Evolutionary conservation across 2,113 vertebrate genomes (phyloP).

Genomic region (Petaurus breviceps): DNA sequence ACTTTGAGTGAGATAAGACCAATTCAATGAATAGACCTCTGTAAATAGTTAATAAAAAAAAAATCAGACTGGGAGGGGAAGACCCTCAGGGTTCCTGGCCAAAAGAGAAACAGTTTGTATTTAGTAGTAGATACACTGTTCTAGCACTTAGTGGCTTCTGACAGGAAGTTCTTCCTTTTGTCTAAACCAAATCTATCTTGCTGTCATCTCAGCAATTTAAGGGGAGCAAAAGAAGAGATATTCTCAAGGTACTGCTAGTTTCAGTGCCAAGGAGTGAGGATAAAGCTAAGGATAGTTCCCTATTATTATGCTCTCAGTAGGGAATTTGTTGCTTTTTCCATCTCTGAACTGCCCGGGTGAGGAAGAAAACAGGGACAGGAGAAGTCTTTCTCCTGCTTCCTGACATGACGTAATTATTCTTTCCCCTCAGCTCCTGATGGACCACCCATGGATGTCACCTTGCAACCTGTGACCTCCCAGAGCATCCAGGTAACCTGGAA

Average conservation of each 20-base stretch:
- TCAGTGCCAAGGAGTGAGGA: neutral
- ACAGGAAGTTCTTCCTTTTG: conserved; percentile 24
- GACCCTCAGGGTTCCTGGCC: no score
- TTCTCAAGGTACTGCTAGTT: neutral
- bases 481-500: conserved; percentile 99
- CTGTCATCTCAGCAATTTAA: conserved; percentile 6
- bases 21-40: no score
- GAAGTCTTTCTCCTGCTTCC: neutral
- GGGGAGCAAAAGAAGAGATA: neutral
- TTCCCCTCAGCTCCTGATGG: conserved; percentile 92
- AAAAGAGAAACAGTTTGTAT: no score
- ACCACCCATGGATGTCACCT: conserved; percentile 95
- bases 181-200: conserved; percentile 38
- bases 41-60: no score
- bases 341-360: neutral
- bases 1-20: no score
- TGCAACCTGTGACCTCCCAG: conserved; percentile 96
- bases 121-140: neutral
- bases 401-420: neutral
- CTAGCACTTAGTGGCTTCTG: neutral
- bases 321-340: neutral
- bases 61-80: no score
- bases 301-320: neutral
- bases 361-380: neutral
- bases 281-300: neutral